Evolutionary conservation across 2,888 invertebrate species (phyloP), one percentile per base, ranked within the genome.

Genomic region (Cephus pygmeus): DNA sequence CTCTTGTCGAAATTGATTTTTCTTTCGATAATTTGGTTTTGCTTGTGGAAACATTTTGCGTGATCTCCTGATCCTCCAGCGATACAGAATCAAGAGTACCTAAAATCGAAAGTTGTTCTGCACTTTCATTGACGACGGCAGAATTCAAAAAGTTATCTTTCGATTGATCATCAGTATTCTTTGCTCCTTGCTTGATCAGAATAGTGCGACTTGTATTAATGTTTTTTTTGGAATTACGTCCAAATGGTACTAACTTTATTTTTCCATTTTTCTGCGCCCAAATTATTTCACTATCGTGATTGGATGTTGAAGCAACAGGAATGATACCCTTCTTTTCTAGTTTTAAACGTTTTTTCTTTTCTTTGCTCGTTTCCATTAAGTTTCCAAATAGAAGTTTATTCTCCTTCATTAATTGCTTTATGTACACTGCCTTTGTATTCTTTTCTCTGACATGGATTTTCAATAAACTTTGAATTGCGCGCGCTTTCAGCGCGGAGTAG

Each of bases 321-420:
- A 36, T 75, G 35, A 34, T 34, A 73, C 77, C 77, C 68, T 81
- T 80, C 9, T 77, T 76, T 74, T 85, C 84, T 4, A 75, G 76
- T 76, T 92, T 86, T 9, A 82, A 31, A 56, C 85, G 82, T 73
- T 88, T 91, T 84, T 89, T 91, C 87, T 91, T 92, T 85, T 93
- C 89, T 84, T 91, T 92, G 79, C 90, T 92, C 0, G 92, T 92
- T 84, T 94, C 93, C 71, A 93, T 81, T 76, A 94, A 85, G 0
- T 92, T 91, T 11, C 94, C 94, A 80, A 93, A 94, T 11, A 93
- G 80, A 69, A 91, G 90, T 84, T 93, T 93, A 80, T 93, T 93
- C 81, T 93, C 93, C 84, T 90, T 74, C 74, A 74, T 74, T 3
- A 74, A 12, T 11, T 34, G 9, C 74, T 74, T 74, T 15, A 74